phyloP scores from a whole-genome alignment of 2,888 invertebrate species.

The Syrista parreyssii region DNA sequence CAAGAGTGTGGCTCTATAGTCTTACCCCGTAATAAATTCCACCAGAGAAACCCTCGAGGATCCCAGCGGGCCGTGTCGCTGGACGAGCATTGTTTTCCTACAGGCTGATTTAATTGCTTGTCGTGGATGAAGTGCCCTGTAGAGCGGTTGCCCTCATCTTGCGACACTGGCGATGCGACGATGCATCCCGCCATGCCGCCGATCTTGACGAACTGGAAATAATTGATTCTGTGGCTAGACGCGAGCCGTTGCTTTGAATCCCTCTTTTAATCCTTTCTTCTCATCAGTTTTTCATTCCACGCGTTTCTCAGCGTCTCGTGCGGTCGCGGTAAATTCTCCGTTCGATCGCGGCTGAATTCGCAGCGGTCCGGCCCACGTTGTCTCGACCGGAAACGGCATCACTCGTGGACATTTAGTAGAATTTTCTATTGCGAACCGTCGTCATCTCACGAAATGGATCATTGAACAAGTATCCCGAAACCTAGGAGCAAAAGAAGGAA shows the following conservation, averaged over 20 bases:
- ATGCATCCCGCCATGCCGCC: not conserved
- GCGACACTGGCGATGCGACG: not conserved
- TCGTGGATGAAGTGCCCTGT: not conserved
- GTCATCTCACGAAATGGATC: not conserved
- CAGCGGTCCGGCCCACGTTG: not conserved
- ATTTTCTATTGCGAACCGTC: not conserved
- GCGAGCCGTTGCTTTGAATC: not conserved
- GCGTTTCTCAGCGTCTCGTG: not conserved
- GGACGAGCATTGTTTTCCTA: not conserved
- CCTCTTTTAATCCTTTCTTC: not conserved
- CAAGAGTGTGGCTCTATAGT: slow-evolving; percentile 3
- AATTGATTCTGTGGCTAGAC: not conserved
- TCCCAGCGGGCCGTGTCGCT: not conserved
- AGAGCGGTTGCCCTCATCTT: not conserved
- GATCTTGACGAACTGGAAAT: not conserved
- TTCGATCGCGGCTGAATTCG: not conserved
- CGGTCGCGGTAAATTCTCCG: not conserved
- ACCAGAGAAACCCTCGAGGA: slow-evolving; percentile 1
- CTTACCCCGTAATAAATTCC: not conserved
- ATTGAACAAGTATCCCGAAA: slow-evolving; percentile 2
- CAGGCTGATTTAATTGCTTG: not conserved
- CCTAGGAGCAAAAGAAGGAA: not conserved
- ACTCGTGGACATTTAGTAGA: not conserved
- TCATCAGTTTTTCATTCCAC: not conserved
- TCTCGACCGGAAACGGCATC: not conserved